Percentiles rank a stretch among this genome's conserved stretches.
Evolutionary conservation across 2,888 invertebrate genomes (phyloP).

Genomic region (Tethea ocularis): DNA sequence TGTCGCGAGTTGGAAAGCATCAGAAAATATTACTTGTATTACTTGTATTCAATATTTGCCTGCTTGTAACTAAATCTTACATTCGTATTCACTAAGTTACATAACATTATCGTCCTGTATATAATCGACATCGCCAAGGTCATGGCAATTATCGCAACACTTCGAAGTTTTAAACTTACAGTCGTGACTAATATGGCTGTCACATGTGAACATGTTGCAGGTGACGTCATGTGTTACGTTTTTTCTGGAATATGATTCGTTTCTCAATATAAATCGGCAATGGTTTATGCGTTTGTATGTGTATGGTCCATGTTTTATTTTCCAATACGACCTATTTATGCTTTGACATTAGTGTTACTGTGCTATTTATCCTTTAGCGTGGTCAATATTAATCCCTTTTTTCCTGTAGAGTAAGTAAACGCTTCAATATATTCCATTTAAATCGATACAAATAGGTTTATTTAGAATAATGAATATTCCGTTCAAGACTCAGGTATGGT

Average conservation of each 20-base stretch:
- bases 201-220: constrained; percentile 28
- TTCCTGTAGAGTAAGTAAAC: background rate
- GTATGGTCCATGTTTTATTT: background rate
- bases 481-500: background rate
- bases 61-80: background rate
- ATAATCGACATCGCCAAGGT: constrained; percentile 49
- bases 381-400: background rate
- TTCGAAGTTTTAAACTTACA: constrained; percentile 52
- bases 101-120: constrained; percentile 30
- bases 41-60: background rate
- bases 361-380: background rate
- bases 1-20: too few relatives aligned
- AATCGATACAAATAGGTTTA: background rate
- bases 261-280: background rate
- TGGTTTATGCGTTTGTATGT: background rate
- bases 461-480: background rate
- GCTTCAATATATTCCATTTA: background rate
- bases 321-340: background rate
- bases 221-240: constrained; percentile 15
- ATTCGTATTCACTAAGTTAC: constrained; percentile 9
- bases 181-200: constrained; percentile 52
- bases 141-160: constrained; percentile 55
- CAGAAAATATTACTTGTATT: too few relatives aligned
- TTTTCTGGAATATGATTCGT: background rate
- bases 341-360: background rate